Evolutionary conservation across 2,888 invertebrate species (phyloP).

Genomic region (Cylindroiulus punctatus): DNA sequence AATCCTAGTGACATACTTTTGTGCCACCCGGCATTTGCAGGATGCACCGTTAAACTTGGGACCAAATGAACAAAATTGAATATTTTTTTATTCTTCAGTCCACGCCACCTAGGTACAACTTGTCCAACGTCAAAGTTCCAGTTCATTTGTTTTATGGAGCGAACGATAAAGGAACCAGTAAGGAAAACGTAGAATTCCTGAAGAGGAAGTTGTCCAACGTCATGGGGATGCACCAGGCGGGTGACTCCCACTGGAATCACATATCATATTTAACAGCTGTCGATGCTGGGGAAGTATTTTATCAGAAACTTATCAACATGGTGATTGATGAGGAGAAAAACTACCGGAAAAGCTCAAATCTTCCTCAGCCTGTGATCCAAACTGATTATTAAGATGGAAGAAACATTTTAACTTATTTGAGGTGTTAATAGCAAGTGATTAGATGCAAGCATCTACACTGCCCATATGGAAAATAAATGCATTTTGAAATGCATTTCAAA

Average conservation of each 20-base stretch:
- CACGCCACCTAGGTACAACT: not conserved
- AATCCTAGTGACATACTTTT: no score
- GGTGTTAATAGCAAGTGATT: no score
- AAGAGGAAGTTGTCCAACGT: not conserved
- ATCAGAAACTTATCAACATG: not conserved
- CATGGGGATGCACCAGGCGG: conserved; percentile 2
- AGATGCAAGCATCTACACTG: no score
- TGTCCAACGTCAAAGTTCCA: conserved; percentile 21
- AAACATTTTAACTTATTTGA: no score
- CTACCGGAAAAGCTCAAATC: not conserved
- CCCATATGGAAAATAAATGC: no score
- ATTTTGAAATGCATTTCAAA: no score
- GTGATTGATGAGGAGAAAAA: not conserved
- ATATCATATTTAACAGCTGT: not conserved
- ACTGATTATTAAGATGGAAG: not conserved
- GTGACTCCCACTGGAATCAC: conserved; percentile 31
- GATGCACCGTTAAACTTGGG: no score
- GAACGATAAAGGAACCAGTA: conserved; percentile 25
- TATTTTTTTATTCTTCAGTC: not conserved
- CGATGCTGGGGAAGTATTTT: conserved; percentile 3
- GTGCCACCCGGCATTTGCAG: no score
- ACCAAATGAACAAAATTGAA: no score
- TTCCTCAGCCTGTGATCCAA: not conserved
- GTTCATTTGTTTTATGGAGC: conserved; percentile 9
- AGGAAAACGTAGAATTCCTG: conserved; percentile 1